Evolutionary conservation across 1,140 invertebrate species (phyloP).

Genomic region (Saccostrea cuccullata): DNA sequence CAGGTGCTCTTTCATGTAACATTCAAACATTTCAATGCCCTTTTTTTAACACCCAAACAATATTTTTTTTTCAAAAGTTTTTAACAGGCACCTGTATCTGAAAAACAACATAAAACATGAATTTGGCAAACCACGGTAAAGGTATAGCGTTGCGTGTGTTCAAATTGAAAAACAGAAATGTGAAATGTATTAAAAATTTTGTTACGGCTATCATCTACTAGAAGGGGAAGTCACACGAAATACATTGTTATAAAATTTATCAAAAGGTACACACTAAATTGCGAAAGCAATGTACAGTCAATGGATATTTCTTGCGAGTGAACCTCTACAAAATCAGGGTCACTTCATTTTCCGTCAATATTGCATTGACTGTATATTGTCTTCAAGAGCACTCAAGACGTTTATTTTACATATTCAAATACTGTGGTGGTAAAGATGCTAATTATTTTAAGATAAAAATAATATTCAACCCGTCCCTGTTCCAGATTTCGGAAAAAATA

Average conservation of each 20-base stretch:
- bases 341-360: background rate
- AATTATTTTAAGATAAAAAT: conserved; percentile 20
- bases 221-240: conserved; percentile 14
- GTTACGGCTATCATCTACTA: conserved; percentile 18
- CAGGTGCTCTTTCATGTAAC: background rate
- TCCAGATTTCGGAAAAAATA: conserved; percentile 23
- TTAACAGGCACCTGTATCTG: background rate
- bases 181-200: conserved; percentile 18
- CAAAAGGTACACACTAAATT: conserved; percentile 34
- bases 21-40: background rate
- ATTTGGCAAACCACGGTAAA: conserved; percentile 25
- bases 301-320: background rate
- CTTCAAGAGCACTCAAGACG: conserved; percentile 34
- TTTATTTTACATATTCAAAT: conserved; percentile 40
- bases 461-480: conserved; percentile 38
- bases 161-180: background rate
- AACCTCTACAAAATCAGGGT: background rate
- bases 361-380: background rate
- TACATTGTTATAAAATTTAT: conserved; percentile 30
- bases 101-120: background rate
- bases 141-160: background rate
- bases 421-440: conserved; percentile 40
- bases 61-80: background rate
- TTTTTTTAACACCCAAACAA: background rate
- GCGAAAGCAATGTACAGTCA: conserved; percentile 5